These are phyloP conservation scores for Antedon mediterranea DNA, from an alignment of 53 echinoderm and acorn worm genomes.

Conservation along the genomic window DNA sequence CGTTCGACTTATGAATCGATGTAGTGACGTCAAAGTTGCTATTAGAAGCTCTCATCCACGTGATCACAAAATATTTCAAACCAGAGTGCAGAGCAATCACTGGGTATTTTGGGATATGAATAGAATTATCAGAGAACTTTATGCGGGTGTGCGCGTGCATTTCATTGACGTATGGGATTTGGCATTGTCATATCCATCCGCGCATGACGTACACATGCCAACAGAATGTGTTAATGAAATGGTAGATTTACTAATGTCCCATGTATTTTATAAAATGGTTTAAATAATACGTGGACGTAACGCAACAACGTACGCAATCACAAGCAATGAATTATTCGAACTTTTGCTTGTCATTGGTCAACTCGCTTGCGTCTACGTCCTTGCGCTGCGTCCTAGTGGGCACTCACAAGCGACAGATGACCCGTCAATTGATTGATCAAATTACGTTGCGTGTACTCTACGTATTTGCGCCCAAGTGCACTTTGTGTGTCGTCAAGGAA, in stretches of 20 bases:
- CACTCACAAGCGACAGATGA: too few relatives aligned
- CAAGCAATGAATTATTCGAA: too few relatives aligned
- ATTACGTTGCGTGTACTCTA: too few relatives aligned
- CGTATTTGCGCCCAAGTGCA: too few relatives aligned
- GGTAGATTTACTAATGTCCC: conserved; percentile 22
- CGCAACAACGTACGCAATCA: too few relatives aligned
- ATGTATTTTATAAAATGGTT: conserved; percentile 6
- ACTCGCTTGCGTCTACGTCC: too few relatives aligned
- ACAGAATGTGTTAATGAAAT: conserved; percentile 22
- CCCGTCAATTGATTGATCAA: too few relatives aligned
- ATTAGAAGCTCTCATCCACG: conserved; percentile 20
- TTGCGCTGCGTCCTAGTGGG: too few relatives aligned
- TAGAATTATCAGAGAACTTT: conserved; percentile 13
- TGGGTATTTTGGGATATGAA: conserved; percentile 25
- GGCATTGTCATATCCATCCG: conserved; percentile 2
- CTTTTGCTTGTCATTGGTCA: too few relatives aligned
- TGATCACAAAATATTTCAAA: conserved; percentile 4
- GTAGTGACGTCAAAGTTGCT: conserved; percentile 11
- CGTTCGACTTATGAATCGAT: conserved; percentile 15
- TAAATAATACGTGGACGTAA: too few relatives aligned
- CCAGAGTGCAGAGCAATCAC: conserved; percentile 26
- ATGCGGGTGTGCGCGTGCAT: conserved; percentile 7
- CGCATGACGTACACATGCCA: conserved; percentile 15
- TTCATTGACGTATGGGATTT: conserved; percentile 32
- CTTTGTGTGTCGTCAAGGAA: too few relatives aligned